Percentiles rank a stretch among this genome's conserved stretches.
These are phyloP conservation scores for Neodiprion pinetum DNA, from an alignment of 1,140 invertebrate species.

Conservation along the genomic window DNA sequence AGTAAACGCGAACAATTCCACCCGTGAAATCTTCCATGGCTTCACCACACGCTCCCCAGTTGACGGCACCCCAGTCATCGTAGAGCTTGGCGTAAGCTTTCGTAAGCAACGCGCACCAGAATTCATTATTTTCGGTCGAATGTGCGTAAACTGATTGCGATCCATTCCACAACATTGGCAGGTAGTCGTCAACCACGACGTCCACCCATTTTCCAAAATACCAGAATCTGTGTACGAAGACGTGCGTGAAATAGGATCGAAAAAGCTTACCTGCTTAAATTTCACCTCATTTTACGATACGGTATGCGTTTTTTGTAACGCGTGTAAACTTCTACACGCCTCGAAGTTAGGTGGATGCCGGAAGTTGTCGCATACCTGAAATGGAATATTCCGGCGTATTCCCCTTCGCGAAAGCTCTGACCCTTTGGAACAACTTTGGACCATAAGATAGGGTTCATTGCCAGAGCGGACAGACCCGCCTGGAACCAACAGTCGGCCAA, in stretches of 20 bases:
- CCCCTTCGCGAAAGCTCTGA: conserved; percentile 87
- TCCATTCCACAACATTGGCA: conserved; percentile 80
- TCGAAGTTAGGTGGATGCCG: background rate
- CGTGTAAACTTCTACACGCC: background rate
- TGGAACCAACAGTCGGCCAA: conserved; percentile 97
- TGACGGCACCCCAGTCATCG: conserved; percentile 97
- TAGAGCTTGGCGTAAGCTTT: conserved; percentile 98
- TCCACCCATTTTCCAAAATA: conserved; percentile 93
- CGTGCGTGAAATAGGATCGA: background rate
- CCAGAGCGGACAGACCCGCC: conserved; percentile 94
- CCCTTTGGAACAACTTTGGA: conserved; percentile 95
- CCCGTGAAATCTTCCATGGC: conserved; percentile 99
- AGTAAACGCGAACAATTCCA: conserved; percentile 95
- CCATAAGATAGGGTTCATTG: conserved; percentile 86
- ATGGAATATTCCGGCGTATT: conserved; percentile 93
- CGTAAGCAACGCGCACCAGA: conserved; percentile 97
- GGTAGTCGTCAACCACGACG: conserved; percentile 92
- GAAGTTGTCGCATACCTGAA: conserved; percentile 71
- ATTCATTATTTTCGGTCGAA: conserved; percentile 90
- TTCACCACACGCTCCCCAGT: conserved; percentile 96
- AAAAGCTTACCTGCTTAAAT: background rate
- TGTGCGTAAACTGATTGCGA: conserved; percentile 93
- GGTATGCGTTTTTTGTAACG: conserved; percentile 8
- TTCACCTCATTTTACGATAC: background rate
- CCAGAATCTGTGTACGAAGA: conserved; percentile 80